phyloP scores from a whole-genome alignment of 2,888 invertebrate species.

The Leptinotarsa tumamoca region DNA sequence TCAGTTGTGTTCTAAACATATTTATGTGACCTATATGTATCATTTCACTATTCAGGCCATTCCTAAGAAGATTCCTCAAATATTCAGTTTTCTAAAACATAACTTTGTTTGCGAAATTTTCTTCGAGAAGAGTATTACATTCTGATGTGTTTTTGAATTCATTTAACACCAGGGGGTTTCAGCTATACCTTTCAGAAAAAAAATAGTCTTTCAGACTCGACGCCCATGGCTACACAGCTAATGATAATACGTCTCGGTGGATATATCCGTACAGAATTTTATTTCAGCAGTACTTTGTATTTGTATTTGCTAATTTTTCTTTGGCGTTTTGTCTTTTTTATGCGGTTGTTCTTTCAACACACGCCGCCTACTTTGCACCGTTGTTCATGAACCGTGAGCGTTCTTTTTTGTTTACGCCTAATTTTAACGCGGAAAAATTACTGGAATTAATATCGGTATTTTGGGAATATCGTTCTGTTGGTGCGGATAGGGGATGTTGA shows the following conservation, averaged over 20 bases:
- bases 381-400: conserved; percentile 32
- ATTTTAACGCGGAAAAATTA: conserved; percentile 43
- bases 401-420: conserved; percentile 42
- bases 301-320: conserved; percentile 62
- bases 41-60: no score
- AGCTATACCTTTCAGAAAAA: no score
- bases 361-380: conserved; percentile 30
- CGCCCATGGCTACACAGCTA: conserved; percentile 57
- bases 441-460: conserved; percentile 47
- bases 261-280: conserved; percentile 61
- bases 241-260: conserved; percentile 61
- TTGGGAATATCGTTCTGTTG: conserved; percentile 39
- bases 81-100: no score
- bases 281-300: conserved; percentile 61
- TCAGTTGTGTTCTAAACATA: no score
- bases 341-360: conserved; percentile 23
- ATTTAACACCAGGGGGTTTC: background rate
- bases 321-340: conserved; percentile 41
- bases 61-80: no score
- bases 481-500: conserved; percentile 9
- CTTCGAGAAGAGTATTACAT: no score
- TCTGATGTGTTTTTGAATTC: background rate
- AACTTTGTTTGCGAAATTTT: background rate
- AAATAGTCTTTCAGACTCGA: conserved; percentile 9
- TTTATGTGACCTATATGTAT: no score